A percentile compares a stretch with the other conserved stretches of the same genome.
phyloP scores from a whole-genome alignment of 1,140 invertebrate species.

The Gryllus bimaculatus region DNA sequence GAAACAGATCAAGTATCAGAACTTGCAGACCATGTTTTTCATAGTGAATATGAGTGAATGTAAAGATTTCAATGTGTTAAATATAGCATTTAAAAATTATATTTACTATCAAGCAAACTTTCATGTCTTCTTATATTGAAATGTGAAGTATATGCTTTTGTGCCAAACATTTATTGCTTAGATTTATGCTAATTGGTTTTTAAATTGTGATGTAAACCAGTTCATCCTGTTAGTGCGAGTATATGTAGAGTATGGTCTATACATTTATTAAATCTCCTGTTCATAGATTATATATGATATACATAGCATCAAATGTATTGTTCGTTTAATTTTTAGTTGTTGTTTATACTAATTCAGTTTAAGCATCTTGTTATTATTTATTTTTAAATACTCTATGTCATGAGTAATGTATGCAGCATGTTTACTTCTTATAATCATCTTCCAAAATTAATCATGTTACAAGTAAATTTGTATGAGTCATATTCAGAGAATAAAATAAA shows the following conservation, averaged over 20 bases:
- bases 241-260: not conserved
- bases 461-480: not conserved
- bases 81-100: not conserved
- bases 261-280: not conserved
- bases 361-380: not conserved
- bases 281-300: not conserved
- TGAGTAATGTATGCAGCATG: not conserved
- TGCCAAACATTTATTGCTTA: not conserved
- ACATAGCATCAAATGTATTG: not conserved
- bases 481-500: slow-evolving; percentile 1
- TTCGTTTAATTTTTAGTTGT: not conserved
- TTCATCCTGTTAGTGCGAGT: not conserved
- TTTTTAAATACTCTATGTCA: not conserved
- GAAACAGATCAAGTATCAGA: too few species aligned
- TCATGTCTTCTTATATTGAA: not conserved
- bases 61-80: not conserved
- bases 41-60: not conserved
- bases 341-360: not conserved
- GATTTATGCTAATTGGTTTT: not conserved
- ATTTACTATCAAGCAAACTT: not conserved
- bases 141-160: not conserved
- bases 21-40: too few species aligned
- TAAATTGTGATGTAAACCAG: not conserved
- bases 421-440: not conserved
- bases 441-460: slow-evolving; percentile 5